Evolutionary conservation across 2,113 vertebrate genomes (phyloP).

Genomic region (Puma concolor): DNA sequence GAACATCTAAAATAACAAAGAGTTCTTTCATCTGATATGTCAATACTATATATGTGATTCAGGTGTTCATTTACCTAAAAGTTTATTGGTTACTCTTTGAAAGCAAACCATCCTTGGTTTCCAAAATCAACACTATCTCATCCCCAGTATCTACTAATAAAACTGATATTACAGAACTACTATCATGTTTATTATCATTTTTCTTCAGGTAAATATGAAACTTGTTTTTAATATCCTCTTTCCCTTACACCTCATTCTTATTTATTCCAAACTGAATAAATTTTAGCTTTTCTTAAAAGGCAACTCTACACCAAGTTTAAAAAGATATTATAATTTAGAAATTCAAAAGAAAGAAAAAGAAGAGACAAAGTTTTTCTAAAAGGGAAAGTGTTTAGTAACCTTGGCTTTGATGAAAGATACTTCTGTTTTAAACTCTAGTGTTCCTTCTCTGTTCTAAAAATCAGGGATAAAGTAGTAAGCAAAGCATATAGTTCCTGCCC

Average conservation of each 20-base stretch:
- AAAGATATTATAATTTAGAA: not conserved
- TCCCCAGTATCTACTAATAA: conserved; percentile 8
- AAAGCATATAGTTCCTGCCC: not conserved
- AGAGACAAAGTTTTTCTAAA: not conserved
- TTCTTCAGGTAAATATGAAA: conserved; percentile 39
- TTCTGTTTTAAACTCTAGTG: not conserved
- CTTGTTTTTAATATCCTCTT: not conserved
- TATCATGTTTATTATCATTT: not conserved
- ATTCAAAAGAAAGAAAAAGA: not conserved
- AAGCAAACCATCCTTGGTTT: conserved; percentile 38
- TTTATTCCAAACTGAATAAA: conserved; percentile 3
- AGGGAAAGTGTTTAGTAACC: not conserved
- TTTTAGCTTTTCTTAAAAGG: not conserved
- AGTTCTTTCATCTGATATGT: not conserved
- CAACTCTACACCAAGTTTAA: not conserved
- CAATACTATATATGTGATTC: not conserved
- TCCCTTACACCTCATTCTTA: not conserved
- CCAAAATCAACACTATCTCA: not conserved
- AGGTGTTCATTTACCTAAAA: not conserved
- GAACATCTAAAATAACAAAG: conserved; percentile 28
- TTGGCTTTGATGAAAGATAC: not conserved
- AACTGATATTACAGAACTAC: not conserved
- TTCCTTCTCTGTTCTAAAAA: not conserved
- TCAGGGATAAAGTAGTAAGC: not conserved
- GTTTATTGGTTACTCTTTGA: not conserved